Conservation (phyloP, 2,888 invertebrate species). For the Lottia scabra region DNA sequence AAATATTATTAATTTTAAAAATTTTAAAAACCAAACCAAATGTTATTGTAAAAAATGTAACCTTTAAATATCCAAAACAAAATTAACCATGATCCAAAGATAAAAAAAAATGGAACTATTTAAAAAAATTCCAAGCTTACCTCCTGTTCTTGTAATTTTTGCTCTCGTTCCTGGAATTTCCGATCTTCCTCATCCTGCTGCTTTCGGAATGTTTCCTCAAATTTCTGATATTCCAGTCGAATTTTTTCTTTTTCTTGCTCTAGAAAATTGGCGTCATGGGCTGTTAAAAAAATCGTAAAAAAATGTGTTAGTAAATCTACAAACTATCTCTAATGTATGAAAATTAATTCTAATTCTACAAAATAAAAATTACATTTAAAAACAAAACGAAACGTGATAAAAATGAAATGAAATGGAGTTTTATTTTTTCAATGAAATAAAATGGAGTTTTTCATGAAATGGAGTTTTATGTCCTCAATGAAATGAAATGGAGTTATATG, state of each 20-base stretch:
- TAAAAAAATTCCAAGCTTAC: constrained; percentile 26
- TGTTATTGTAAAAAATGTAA: not conserved
- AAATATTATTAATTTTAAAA: not conserved
- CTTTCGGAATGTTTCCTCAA: not conserved
- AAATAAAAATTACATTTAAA: too few relatives aligned
- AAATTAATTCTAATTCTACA: too few relatives aligned
- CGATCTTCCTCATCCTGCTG: constrained; percentile 30
- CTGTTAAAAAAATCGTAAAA: not conserved
- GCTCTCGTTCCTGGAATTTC: constrained; percentile 40
- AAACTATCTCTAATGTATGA: not conserved
- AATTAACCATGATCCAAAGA: not conserved
- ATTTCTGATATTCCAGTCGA: constrained; percentile 24
- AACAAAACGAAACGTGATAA: too few relatives aligned
- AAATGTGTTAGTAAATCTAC: not conserved
- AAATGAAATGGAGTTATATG: too few relatives aligned
- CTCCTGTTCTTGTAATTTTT: constrained; percentile 44
- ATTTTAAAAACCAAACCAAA: constrained; percentile 18
- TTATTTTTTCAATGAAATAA: too few relatives aligned
- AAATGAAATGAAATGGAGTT: too few relatives aligned
- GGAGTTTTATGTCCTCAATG: too few relatives aligned
- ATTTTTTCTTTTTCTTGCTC: not conserved
- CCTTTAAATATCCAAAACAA: not conserved
- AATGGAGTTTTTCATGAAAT: too few relatives aligned
- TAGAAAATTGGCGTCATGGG: not conserved
- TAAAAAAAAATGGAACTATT: not conserved